Evolutionary conservation across 2,797 vertebrate genomes (phyloP).

Genomic region (Centropyge bicolor): DNA sequence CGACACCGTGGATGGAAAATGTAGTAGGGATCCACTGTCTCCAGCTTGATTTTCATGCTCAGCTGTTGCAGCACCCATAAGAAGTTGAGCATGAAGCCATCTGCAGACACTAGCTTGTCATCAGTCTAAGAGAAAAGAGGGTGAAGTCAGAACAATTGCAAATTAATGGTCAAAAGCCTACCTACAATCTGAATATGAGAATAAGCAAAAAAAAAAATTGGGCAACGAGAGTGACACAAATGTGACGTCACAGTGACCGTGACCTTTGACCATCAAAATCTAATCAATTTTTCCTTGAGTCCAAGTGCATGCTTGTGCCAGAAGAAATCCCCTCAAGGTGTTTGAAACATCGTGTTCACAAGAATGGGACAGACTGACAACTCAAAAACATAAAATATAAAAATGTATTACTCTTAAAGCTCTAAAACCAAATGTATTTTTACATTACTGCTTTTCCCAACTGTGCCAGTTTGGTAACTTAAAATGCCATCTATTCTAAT

Average conservation of each 20-base stretch:
- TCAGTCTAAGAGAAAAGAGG: constrained; percentile 87
- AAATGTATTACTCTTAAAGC: too few relatives aligned
- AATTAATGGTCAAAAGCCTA: neutral
- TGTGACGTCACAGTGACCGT: too few relatives aligned
- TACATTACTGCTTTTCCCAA: neutral
- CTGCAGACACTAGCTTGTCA: constrained; percentile 96
- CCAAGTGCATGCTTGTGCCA: too few relatives aligned
- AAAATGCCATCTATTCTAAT: neutral
- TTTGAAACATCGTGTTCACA: too few relatives aligned
- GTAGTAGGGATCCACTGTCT: constrained; percentile 97
- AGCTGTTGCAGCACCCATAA: constrained; percentile 98
- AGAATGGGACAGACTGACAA: too few relatives aligned
- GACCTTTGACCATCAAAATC: too few relatives aligned
- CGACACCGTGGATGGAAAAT: constrained; percentile 97
- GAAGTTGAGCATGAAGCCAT: constrained; percentile 99
- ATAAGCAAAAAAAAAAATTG: neutral
- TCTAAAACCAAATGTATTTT: neutral
- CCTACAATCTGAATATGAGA: neutral
- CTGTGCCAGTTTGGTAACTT: neutral
- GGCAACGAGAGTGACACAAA: too few relatives aligned
- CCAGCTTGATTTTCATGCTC: constrained; percentile 98
- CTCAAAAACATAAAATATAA: too few relatives aligned
- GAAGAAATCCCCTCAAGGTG: too few relatives aligned
- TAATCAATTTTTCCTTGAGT: too few relatives aligned
- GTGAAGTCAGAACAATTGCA: constrained; percentile 14